A percentile compares a stretch with the other conserved stretches of the same genome.
phyloP scores from a whole-genome alignment of 2,113 vertebrate genomes.

The Ptilorrhoa leucosticta region DNA sequence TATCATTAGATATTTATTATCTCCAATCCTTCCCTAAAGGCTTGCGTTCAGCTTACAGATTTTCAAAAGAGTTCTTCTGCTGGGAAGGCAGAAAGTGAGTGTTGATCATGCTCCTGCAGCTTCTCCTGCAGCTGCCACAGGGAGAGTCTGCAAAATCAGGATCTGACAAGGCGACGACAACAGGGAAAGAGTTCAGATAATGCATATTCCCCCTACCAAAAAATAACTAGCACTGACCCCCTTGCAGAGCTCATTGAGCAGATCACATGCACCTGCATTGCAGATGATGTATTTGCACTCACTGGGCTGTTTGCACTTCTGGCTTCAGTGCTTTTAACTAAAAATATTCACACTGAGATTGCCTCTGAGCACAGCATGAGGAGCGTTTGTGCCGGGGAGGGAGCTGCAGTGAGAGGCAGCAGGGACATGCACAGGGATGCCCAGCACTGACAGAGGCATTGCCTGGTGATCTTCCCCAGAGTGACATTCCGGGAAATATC shows the following conservation, averaged over 20 bases:
- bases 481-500: background rate
- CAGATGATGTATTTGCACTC: background rate
- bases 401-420: background rate
- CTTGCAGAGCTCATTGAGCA: background rate
- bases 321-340: background rate
- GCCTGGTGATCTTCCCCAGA: background rate
- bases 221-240: background rate
- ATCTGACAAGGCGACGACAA: background rate
- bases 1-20: slow-evolving; percentile 7
- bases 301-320: background rate
- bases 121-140: background rate
- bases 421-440: background rate
- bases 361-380: background rate
- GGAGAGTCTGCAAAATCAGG: background rate
- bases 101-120: background rate
- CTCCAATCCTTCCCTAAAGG: background rate
- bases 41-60: background rate
- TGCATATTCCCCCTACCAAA: background rate
- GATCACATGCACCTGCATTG: background rate
- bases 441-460: accelerated
- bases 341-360: accelerated
- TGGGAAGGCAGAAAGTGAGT: background rate
- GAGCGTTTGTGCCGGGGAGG: background rate
- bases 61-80: background rate
- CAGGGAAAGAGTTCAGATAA: background rate